Conservation (phyloP, 2,797 vertebrate species). For the Cephalopachus bancanus region DNA sequence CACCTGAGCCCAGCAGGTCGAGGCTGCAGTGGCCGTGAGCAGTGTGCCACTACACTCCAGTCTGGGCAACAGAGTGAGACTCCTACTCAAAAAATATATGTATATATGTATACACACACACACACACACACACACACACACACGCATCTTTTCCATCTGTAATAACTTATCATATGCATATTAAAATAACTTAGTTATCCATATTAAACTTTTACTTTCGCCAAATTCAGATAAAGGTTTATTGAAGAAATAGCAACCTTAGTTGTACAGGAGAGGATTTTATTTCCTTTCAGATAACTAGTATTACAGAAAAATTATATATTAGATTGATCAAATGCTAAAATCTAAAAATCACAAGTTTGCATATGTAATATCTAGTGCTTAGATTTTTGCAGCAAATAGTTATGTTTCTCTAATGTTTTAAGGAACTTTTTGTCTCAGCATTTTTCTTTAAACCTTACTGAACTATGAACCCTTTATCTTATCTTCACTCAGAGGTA, state of each 20-base stretch:
- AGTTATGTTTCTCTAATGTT: background rate
- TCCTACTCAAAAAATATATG: no score
- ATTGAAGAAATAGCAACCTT: conserved; percentile 70
- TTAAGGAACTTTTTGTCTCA: background rate
- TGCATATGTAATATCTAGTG: background rate
- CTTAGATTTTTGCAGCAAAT: background rate
- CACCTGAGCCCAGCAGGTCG: no score
- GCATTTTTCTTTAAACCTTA: conserved; percentile 29
- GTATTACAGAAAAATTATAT: conserved; percentile 28
- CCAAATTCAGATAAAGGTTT: conserved; percentile 66
- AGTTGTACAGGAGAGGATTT: conserved; percentile 13
- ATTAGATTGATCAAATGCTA: background rate
- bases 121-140: no score
- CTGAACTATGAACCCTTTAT: background rate
- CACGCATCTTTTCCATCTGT: conserved; percentile 68
- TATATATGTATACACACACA: no score
- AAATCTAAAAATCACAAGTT: background rate
- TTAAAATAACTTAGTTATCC: conserved; percentile 80
- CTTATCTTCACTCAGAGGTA: background rate
- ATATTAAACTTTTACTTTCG: conserved; percentile 22
- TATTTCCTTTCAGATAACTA: conserved; percentile 56
- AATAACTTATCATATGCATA: conserved; percentile 75
- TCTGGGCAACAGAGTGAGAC: no score
- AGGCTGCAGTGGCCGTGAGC: no score
- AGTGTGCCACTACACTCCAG: no score